Base-by-base conservation (phyloP, 2,888 invertebrate genomes). In the Apamea crenata region DNA sequence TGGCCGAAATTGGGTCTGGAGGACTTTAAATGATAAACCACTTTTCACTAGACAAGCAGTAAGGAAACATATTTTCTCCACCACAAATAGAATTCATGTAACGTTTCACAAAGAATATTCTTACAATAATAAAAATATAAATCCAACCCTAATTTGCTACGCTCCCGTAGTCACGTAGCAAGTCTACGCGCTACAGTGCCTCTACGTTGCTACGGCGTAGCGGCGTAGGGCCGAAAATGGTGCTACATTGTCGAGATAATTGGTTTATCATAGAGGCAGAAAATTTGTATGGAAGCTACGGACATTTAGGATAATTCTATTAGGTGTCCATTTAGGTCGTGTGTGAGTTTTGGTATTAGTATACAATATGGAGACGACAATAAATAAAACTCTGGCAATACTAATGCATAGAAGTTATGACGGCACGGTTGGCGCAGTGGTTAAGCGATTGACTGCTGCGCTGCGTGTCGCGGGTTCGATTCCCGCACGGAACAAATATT, bases 161-260 rank as follows among this genome's bases (percentile, higher is more conserved):
- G 67, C 65, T 36, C 29, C 16, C n/a, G 71, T 74, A 73, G 78
- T 73, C 84, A 81, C 84, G 84, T 82, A 78, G 78, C 78, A 44
- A 69, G 56, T 53, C 81, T 75, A 75, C 81, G 73, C 66, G 81
- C 74, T 72, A 74, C 71, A 68, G 25, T 1, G 36, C 44, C 32
- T 63, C 61, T 73, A 83, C 81, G 74, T 56, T 21, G 36, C 70
- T 61, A 66, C 59, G 70, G 21, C 68, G 76, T 80, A 61, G 79
- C 40, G 2, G 56, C 12, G 8, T 32, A 21, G 21, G 18, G 16
- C 61, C 59, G 67, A 74, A 84, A 80, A 76, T 66, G 32, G 1
- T 59, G 29, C 40, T 65, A 71, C 72, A 66, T 29, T 53, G 6
- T 63, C 36, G 8, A 14, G 40, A 59, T 81, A 83, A 77, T 77